Evolutionary conservation across 2,113 vertebrate species (phyloP).

Genomic region (Nesospiza acunhae): DNA sequence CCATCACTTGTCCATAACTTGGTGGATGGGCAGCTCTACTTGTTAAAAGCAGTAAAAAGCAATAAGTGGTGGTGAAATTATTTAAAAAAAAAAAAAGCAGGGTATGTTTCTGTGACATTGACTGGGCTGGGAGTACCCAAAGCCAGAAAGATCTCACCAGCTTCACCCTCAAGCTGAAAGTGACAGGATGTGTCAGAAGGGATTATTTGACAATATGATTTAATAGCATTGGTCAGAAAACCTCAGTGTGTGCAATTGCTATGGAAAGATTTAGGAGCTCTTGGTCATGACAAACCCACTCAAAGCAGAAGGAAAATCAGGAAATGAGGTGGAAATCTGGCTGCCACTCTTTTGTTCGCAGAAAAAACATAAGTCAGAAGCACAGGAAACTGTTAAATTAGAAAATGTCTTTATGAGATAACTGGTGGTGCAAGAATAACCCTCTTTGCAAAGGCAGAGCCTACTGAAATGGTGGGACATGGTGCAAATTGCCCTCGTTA

Average conservation of each 20-base stretch:
- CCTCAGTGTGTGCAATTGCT: not conserved
- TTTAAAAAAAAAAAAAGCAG: not conserved
- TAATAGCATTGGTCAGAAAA: conserved; percentile 1
- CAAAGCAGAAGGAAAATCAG: conserved; percentile 17
- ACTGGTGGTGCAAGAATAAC: conserved; percentile 13
- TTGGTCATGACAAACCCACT: not conserved
- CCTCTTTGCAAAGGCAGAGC: not conserved
- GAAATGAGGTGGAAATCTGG: conserved; percentile 37
- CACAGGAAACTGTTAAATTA: conserved; percentile 58
- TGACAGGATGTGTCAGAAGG: not conserved
- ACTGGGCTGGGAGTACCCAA: not conserved
- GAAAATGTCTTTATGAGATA: conserved; percentile 65
- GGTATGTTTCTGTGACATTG: not conserved
- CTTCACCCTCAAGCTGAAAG: not conserved
- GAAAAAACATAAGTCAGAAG: conserved; percentile 16
- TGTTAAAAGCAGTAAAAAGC: not conserved
- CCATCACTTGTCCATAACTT: conserved; percentile 49
- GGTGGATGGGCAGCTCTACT: not conserved
- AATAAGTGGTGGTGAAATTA: not conserved
- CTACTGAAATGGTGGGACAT: not conserved
- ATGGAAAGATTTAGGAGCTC: conserved; percentile 23
- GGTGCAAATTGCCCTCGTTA: not conserved
- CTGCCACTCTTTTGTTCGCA: not conserved
- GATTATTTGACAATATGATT: not conserved
- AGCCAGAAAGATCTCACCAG: conserved; percentile 16